Evolutionary conservation across 2,888 invertebrate genomes (phyloP), one percentile per base, ranked within the genome.

Genomic region (Heliconius erato): DNA sequence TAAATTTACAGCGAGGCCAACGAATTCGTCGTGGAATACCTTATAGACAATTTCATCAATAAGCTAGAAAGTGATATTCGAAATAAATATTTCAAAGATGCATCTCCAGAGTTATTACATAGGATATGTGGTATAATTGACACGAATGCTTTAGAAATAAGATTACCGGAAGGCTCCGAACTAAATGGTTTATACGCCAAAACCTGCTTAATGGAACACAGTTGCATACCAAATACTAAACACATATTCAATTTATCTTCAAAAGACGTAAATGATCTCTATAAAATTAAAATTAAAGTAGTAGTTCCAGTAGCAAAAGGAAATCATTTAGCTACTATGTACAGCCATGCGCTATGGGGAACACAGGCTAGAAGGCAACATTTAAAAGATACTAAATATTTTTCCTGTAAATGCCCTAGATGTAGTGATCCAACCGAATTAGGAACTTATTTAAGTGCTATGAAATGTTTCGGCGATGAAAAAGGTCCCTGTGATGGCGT

Each of bases 301-400:
- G 97, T 97, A 0, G 91, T 97, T 26, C 96, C 97, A 0, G 97
- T 98, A 44, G 92, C 96, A 85, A 97, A 97, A 91, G 98, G 97
- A 0, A 97, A 97, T 68, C 97, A 98, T 89, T 96, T 99, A 59
- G 97, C 97, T 14, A 98, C 98, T 1, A 98, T 98, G 97, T 99
- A 98, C 88, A 98, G 98, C 9, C 98, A 98, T 89, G 98, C 98
- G 16, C 92, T 99, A 83, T 98, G 98, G 98, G 98, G 98, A 2
- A 98, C 98, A 0, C 97, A 97, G 90, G 97, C 97, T 65, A 96
- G 98, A 85, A 96, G 98, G 84, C 97, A 98, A 86, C 98, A 98
- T 93, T 94, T 98, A 35, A 95, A 96, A 86, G 97, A 97, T 83
- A 98, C 98, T 0, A 98, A 98, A 92, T 98, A 98, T 89, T 98